phyloP scores from a whole-genome alignment of 1,140 invertebrate species.

The Eupeodes corollae region DNA sequence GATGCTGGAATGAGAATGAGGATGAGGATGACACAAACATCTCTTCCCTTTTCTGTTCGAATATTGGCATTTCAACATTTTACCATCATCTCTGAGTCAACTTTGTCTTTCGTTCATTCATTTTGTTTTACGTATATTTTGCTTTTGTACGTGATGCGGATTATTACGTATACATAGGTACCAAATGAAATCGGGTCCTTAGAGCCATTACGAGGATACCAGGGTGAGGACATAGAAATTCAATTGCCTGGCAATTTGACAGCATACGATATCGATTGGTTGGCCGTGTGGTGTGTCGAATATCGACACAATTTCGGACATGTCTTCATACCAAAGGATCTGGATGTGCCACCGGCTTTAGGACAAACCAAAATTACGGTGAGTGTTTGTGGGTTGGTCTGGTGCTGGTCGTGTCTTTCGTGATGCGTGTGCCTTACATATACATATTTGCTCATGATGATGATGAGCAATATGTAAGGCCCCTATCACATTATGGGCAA shows the following conservation, averaged over 20 bases:
- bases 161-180: slow-evolving; percentile 42
- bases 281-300: slow-evolving; percentile 79
- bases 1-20: too few relatives aligned
- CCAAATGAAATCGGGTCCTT: slow-evolving; percentile 78
- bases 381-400: slow-evolving; percentile 35
- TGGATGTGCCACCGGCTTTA: slow-evolving; percentile 79
- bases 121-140: background rate
- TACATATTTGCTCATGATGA: too few relatives aligned
- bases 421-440: too few relatives aligned
- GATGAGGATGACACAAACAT: too few relatives aligned
- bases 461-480: too few relatives aligned
- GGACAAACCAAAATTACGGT: slow-evolving; percentile 83
- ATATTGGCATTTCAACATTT: background rate
- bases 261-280: slow-evolving; percentile 84
- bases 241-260: slow-evolving; percentile 74
- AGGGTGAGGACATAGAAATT: slow-evolving; percentile 83
- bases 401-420: too few relatives aligned
- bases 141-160: background rate
- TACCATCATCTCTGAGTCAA: background rate
- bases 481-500: too few relatives aligned
- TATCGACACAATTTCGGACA: slow-evolving; percentile 84
- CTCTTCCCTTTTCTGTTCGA: too few relatives aligned
- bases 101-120: background rate
- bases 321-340: slow-evolving; percentile 73
- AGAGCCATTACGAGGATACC: slow-evolving; percentile 66